A percentile compares a stretch with the other conserved stretches of the same genome.
Conservation (phyloP, 2,113 vertebrate genomes). For the Daboia siamensis region DNA sequence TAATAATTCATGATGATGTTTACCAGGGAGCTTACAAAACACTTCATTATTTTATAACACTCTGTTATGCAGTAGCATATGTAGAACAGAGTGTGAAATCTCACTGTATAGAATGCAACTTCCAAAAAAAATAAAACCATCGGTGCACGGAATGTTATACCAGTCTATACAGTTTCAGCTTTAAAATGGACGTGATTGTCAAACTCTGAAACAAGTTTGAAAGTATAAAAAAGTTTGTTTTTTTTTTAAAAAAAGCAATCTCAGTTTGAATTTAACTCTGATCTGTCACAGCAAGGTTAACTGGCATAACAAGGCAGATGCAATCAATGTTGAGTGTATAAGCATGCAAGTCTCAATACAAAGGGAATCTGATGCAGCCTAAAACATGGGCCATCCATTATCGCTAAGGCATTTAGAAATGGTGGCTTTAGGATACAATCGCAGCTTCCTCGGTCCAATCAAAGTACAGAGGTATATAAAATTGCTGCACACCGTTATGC, state of each 20-base stretch:
- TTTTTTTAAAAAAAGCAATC: neutral
- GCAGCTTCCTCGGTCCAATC: neutral
- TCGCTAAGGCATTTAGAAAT: neutral
- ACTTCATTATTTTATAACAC: conserved; percentile 72
- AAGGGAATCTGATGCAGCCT: neutral
- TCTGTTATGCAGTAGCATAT: conserved; percentile 68
- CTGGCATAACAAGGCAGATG: neutral
- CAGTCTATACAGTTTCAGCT: conserved; percentile 44
- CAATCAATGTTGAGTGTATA: neutral
- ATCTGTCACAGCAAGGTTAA: neutral
- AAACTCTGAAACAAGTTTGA: neutral
- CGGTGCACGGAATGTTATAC: conserved; percentile 58
- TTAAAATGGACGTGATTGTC: conserved; percentile 16
- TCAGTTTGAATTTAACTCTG: neutral
- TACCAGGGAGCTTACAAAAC: conserved; percentile 72
- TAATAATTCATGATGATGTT: conserved; percentile 72
- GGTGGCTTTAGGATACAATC: neutral
- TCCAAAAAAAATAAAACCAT: conserved; percentile 47
- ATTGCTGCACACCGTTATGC: neutral
- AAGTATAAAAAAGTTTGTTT: neutral
- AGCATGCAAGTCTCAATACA: neutral
- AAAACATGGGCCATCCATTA: neutral
- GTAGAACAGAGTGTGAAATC: conserved; percentile 60
- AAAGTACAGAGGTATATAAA: neutral
- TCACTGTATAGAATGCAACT: conserved; percentile 64